Evolutionary conservation across 2,113 vertebrate genomes (phyloP).

Genomic region (Corydoras maculifer): DNA sequence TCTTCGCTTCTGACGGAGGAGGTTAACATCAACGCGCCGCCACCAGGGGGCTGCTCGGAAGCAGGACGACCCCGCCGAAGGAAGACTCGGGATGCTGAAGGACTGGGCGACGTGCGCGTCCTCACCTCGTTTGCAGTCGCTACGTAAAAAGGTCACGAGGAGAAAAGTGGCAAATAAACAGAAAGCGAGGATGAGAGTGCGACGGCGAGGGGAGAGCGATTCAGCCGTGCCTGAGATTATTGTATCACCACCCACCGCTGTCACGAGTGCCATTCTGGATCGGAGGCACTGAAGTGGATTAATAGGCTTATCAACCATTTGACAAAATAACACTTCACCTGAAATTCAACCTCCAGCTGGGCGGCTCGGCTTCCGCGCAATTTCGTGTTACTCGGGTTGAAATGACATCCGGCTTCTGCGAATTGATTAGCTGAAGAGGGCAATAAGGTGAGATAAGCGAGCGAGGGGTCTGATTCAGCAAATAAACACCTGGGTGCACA

Average conservation of each 20-base stretch:
- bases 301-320: slow-evolving; percentile 41
- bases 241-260: slow-evolving; percentile 36
- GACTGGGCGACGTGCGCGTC: neutral
- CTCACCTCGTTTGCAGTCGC: slow-evolving; percentile 5
- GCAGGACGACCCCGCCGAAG: no score
- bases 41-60: neutral
- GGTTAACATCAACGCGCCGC: neutral
- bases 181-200: neutral
- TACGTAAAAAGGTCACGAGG: slow-evolving; percentile 17
- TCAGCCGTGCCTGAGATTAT: slow-evolving; percentile 35
- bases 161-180: neutral
- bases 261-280: slow-evolving; percentile 40
- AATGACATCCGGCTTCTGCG: slow-evolving; percentile 29
- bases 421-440: no score
- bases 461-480: no score
- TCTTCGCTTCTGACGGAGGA: slow-evolving; percentile 4
- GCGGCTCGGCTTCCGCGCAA: neutral
- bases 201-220: slow-evolving; percentile 17
- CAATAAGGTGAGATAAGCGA: no score
- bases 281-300: slow-evolving; percentile 41
- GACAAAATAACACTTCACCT: slow-evolving; percentile 45
- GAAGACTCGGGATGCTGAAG: no score
- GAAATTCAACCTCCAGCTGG: slow-evolving; percentile 31
- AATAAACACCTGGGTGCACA: no score
- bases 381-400: slow-evolving; percentile 12